Base-by-base conservation (phyloP, 2,113 vertebrate genomes). In the Hemichromis elongatus region DNA sequence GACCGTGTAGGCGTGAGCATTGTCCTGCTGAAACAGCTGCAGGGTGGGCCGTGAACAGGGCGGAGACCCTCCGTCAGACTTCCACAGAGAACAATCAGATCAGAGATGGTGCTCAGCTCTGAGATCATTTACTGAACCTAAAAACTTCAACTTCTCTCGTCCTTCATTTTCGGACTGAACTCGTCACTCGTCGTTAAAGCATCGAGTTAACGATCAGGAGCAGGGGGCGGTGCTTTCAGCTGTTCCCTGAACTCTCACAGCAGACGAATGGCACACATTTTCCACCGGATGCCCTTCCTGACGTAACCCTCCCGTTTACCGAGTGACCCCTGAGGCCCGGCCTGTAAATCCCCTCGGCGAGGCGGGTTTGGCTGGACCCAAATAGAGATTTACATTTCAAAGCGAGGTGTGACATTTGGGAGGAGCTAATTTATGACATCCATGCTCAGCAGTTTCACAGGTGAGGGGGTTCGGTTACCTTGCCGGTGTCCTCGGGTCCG, bases 401-500 rank as follows among this genome's bases (percentile, higher is more conserved):
- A 42, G 37, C 2, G 63, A 68, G 63, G 21, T 9, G n/a, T 42
- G 37, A 9, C n/a, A n/a, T 45, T 70, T 70, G 63, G 63, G 21
- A 70, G 16, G 12, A 18, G 13, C 7, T 42, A 21, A 68, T 68
- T 68, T 24, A 42, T 7, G 12, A 40, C 61, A 68, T 24, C 18
- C 4, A 8, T 10, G 24, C 21, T 3, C 40, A 18, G 66, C 9
- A 1, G 9, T 18, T 14, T 19, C 56, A 63, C 40, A 33, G 47
- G 13, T 28, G 55, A 13, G 9, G 19, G 6, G 6, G 5, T n/a
- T 9, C 3, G 5, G 30, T 56, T 95, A 98, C 98, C 97, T 98
- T 98, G 42, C 98, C 98, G 0, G 98, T 98, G 94, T 98, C 98
- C 90, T 98, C 98, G 1, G 98, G 97, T 30, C 98, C 98, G 0